Base-by-base conservation (phyloP, 1,140 invertebrate species). In the Platorchestia sp. region DNA sequence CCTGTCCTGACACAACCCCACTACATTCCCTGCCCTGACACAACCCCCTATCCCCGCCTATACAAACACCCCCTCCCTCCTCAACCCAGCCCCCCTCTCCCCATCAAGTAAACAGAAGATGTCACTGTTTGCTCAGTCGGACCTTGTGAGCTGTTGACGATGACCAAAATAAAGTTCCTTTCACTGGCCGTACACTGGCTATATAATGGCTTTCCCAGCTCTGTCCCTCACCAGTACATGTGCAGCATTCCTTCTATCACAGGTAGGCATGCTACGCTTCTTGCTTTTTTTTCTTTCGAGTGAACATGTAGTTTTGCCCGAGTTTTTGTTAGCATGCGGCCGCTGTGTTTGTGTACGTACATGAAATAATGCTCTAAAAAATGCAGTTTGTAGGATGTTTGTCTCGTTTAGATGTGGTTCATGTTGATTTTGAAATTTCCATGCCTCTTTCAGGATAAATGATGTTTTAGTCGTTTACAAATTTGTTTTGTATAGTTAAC, bases 71-170 rank as follows among this genome's bases (percentile, higher is more conserved):
- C 10, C 86, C 41, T 36, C 7, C 36, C 86, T 86, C 86, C 86
- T 40, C 86, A 6, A 86, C 40, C 7, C 41, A 51, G 6, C 47
- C 41, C 86, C 36, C 36, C 40, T 36, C 36, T 40, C 86, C 41
- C 86, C 36, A n/a, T 10, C 43, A 89, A 89, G 41, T 89, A 7
- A 93, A 93, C 91, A 93, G 91, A 93, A 93, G 91, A 93, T 93
- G 91, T 93, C 91, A 45, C 91, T 93, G 91, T 93, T 93, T 6
- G 47, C 45, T 19, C 22, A 44, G 91, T 27, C 87, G 36, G 41
- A 42, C 91, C 91, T 93, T 93, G 91, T 40, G 19, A 27, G 7
- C 7, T 89, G 43, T 89, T 89, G n/a, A 89, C 87, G 16, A 22
- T 42, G 44, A 0, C 45, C 45, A 19, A 45, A 93, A 89, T 89